Conservation (phyloP, 1,140 invertebrate species). For the Phocides pigmalion region DNA sequence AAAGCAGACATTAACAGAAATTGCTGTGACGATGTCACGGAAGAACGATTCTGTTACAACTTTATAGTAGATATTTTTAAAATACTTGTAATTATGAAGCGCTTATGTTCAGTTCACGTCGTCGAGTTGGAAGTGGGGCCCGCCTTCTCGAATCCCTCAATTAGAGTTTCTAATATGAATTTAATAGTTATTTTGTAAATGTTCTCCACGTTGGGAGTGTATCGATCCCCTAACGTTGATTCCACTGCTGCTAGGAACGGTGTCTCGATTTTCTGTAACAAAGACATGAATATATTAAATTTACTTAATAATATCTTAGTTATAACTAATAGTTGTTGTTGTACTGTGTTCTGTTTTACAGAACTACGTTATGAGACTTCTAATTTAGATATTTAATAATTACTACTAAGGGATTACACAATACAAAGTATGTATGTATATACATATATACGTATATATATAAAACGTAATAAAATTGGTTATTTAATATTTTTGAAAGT, state of each 20-base stretch:
- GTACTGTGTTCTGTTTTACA: too few species aligned
- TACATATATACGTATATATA: too few species aligned
- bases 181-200: constrained; percentile 96
- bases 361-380: too few species aligned
- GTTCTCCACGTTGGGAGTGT: constrained; percentile 95
- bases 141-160: constrained; percentile 90
- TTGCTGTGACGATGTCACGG: too few species aligned
- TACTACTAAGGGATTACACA: too few species aligned
- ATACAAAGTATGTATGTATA: too few species aligned
- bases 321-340: too few species aligned
- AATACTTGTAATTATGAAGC: constrained; percentile 4
- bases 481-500: too few species aligned
- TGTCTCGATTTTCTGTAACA: constrained; percentile 93
- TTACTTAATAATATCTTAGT: not conserved
- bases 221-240: constrained; percentile 93
- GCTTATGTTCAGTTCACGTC: constrained; percentile 59
- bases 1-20: too few species aligned
- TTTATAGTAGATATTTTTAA: not conserved
- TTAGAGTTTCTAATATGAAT: constrained; percentile 94
- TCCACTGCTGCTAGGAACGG: constrained; percentile 95
- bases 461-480: too few species aligned
- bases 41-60: too few species aligned
- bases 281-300: constrained; percentile 41
- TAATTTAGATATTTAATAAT: too few species aligned
- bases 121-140: constrained; percentile 52